Conservation (phyloP, 2,888 invertebrate species). For the Laothoe populi region DNA sequence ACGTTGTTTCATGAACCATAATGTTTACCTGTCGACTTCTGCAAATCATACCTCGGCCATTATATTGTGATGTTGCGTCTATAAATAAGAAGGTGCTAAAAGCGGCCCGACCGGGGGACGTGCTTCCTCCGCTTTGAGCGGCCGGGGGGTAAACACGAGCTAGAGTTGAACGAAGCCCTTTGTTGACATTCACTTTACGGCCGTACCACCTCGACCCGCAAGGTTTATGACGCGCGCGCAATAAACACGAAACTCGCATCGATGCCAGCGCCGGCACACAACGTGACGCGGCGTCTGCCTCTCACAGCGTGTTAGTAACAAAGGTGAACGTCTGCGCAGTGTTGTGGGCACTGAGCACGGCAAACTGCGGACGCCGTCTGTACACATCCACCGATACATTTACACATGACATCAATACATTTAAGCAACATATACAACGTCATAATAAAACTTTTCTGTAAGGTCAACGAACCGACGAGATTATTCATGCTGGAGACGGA, state of each 20-base stretch:
- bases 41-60: constrained; percentile 73
- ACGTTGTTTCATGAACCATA: constrained; percentile 52
- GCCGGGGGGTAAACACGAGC: constrained; percentile 76
- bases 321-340: constrained; percentile 48
- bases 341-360: constrained; percentile 12
- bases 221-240: constrained; percentile 63
- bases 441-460: constrained; percentile 34
- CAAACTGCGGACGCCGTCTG: background rate
- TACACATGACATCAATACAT: constrained; percentile 11
- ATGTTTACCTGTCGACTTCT: constrained; percentile 74
- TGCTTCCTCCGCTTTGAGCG: constrained; percentile 81
- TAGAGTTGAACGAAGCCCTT: constrained; percentile 71
- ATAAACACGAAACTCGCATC: constrained; percentile 57
- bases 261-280: constrained; percentile 39
- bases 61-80: constrained; percentile 74
- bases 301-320: constrained; percentile 38
- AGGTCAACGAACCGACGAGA: constrained; percentile 45
- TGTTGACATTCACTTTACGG: constrained; percentile 81
- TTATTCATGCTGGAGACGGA: constrained; percentile 39
- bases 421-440: constrained; percentile 27
- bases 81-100: constrained; percentile 85
- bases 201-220: constrained; percentile 59
- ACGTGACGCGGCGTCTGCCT: constrained; percentile 33
- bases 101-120: constrained; percentile 79
- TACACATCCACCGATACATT: background rate